Evolutionary conservation across 2,888 invertebrate genomes (phyloP), one percentile per base, ranked within the genome.

Genomic region (Epicampocera succincta): DNA sequence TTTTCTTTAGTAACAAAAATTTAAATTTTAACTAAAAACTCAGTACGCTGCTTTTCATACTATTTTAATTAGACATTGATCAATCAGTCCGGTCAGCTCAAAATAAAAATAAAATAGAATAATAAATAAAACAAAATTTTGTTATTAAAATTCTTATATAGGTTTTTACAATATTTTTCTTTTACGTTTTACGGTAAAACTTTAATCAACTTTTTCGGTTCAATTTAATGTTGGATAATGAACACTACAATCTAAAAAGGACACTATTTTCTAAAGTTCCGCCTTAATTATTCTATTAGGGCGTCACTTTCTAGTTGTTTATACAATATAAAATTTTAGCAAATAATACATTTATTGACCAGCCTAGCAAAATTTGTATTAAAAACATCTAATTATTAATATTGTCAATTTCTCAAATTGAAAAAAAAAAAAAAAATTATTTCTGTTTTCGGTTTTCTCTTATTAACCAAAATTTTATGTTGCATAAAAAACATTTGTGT

Each of bases 291-390:
- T 17, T 48, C 56, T 38, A 46, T 65, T 50, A 68, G 48, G 48
- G 9, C 3, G 33, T 21, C 13, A 17, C 38, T 38, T 60, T 61
- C 46, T 12, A 52, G n/a, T 44, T 15, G 15, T 48, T 58, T 48
- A 75, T 44, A 76, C 76, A 69, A 63, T 76, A 76, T 76, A 69
- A 76, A 76, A 76, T 61, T 6, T 52, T 76, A 76, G 68, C 61
- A 42, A 72, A 72, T 29, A 61, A 33, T 17, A 54, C 56, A 12
- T 25, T 11, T 17, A 52, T 11, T 3, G 2, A 4, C 25, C 1
- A 17, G 13, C 21, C 44, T 75, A 52, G 25, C 44, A 25, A 52
- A 61, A 68, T 21, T 48, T 29, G n/a, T 21, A 13, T 68, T 68
- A 52, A 25, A 29, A 38, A 54, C 52, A 61, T 68, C 68, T 76